These are phyloP conservation scores for Micromesistius poutassou DNA, from an alignment of 2,797 vertebrate species.

Conservation along the genomic window DNA sequence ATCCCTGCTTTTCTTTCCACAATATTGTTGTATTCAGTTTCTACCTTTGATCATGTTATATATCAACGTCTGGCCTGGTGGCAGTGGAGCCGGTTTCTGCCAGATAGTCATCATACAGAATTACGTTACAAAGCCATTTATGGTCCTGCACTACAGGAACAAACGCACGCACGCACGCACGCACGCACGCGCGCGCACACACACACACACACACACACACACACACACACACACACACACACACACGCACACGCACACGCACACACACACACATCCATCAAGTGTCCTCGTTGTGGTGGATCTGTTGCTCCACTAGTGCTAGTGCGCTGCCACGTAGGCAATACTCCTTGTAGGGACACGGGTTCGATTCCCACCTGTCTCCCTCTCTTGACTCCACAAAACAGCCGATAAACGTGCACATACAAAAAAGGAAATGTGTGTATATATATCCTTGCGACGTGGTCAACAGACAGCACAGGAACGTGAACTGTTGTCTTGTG, in stretches of 20 bases:
- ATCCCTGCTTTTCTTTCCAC: neutral
- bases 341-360: too few species aligned
- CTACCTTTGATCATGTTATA: too few species aligned
- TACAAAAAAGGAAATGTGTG: too few species aligned
- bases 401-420: too few species aligned
- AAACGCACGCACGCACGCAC: constrained; percentile 4
- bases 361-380: too few species aligned
- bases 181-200: constrained; percentile 8
- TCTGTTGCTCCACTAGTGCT: too few species aligned
- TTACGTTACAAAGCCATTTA: neutral
- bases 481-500: neutral
- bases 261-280: constrained; percentile 3
- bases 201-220: constrained; percentile 1
- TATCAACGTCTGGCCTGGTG: neutral
- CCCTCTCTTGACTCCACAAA: too few species aligned
- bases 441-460: neutral
- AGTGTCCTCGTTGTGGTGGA: too few species aligned
- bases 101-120: neutral
- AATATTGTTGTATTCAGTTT: neutral
- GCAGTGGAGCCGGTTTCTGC: neutral
- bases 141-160: neutral
- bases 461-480: neutral
- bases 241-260: neutral
- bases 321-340: too few species aligned
- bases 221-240: neutral